Evolutionary conservation across 2,797 vertebrate genomes (phyloP).

Genomic region (Ctenopoma multispine): DNA sequence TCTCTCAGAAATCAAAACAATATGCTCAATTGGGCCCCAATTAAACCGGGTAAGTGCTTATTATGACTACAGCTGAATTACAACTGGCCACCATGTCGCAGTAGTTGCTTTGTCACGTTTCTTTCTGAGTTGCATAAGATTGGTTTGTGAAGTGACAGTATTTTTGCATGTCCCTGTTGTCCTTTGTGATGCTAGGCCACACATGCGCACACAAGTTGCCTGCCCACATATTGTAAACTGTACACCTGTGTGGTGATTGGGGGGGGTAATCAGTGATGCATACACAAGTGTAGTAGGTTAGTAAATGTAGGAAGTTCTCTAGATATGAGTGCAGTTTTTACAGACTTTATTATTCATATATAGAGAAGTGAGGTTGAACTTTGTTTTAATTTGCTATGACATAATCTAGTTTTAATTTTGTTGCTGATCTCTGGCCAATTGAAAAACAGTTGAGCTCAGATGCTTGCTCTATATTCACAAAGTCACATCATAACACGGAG

Average conservation of each 20-base stretch:
- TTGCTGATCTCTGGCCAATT: conserved; percentile 1
- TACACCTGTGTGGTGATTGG: neutral
- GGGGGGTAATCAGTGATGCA: neutral
- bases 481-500: neutral
- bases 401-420: neutral
- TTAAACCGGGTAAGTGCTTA: neutral
- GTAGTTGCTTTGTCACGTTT: neutral
- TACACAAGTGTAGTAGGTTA: neutral
- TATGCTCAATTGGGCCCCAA: neutral
- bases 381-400: neutral
- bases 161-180: neutral
- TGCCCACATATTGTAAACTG: conserved; percentile 4
- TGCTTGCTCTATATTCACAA: neutral
- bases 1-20: neutral
- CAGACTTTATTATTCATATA: neutral
- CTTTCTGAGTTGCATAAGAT: neutral
- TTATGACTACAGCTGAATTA: neutral
- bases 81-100: neutral
- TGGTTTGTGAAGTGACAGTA: neutral
- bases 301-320: neutral
- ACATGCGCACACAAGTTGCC: neutral
- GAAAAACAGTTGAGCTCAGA: conserved; percentile 13
- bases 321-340: neutral
- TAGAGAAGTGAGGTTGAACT: neutral
- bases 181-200: conserved; percentile 7